These are phyloP conservation scores for Drosophila paramelanica DNA, from an alignment of 2,888 invertebrate species.

Conservation along the genomic window DNA sequence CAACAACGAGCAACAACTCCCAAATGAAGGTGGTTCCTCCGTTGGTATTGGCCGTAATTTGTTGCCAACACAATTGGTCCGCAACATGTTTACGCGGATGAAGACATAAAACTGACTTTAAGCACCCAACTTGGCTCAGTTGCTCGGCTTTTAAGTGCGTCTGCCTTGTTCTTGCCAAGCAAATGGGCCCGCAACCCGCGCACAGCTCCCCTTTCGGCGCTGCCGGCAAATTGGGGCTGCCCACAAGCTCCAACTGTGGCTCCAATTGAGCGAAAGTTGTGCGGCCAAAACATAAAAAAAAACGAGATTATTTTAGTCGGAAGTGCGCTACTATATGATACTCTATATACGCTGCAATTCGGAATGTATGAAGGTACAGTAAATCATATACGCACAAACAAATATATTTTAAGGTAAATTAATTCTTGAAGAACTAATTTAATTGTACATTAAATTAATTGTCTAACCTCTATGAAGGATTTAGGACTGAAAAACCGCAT, in stretches of 20 bases:
- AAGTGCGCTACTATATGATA: neutral
- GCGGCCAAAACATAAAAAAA: conserved; percentile 6
- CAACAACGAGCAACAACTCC: conserved; percentile 21
- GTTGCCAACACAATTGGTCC: conserved; percentile 65
- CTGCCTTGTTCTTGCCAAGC: conserved; percentile 54
- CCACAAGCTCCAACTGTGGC: conserved; percentile 24
- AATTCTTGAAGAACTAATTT: too few species aligned
- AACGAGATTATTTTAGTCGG: neutral
- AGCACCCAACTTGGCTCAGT: conserved; percentile 45
- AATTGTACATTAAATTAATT: too few species aligned
- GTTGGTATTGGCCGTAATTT: conserved; percentile 67
- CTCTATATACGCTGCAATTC: neutral
- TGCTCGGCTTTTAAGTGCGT: conserved; percentile 61
- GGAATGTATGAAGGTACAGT: too few species aligned
- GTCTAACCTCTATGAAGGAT: too few species aligned
- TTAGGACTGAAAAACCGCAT: too few species aligned
- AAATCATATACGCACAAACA: too few species aligned
- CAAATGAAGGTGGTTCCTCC: conserved; percentile 51
- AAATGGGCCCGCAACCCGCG: conserved; percentile 43
- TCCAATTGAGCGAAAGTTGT: conserved; percentile 47
- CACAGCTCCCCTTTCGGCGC: conserved; percentile 3
- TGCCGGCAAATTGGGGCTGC: conserved; percentile 43
- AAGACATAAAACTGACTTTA: conserved; percentile 70
- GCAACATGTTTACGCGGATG: conserved; percentile 74
- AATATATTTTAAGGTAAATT: too few species aligned